A percentile compares a stretch with the other conserved stretches of the same genome.
Conservation (phyloP, 2,113 vertebrate genomes). For the Echinops telfairi region DNA sequence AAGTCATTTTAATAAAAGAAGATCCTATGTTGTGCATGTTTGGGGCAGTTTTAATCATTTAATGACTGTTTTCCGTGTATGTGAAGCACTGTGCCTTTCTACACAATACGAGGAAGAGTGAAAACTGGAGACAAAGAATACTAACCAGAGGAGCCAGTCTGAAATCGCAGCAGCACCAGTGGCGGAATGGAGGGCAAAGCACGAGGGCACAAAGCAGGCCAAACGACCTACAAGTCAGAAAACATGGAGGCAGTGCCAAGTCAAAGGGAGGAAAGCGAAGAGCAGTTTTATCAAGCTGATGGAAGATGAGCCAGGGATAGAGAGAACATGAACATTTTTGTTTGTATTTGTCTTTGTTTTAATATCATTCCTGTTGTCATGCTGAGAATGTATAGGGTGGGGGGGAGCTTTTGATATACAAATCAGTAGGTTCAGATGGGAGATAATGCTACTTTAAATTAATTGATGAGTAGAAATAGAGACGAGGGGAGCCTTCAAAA, state of each 20-base stretch:
- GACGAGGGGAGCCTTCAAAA: not conserved
- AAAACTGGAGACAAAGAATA: not conserved
- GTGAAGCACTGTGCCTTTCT: not conserved
- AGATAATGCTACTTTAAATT: not conserved
- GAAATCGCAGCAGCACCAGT: not conserved
- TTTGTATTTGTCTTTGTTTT: not conserved
- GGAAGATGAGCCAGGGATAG: not conserved
- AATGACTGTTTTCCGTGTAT: not conserved
- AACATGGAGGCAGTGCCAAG: rapidly evolving
- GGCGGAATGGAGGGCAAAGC: not conserved
- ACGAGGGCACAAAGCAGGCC: not conserved
- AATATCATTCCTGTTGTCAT: not conserved
- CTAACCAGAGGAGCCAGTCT: not conserved
- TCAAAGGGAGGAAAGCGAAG: not conserved
- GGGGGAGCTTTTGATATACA: not conserved
- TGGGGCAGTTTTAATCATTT: conserved; percentile 29
- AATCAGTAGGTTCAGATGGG: not conserved
- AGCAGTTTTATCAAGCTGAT: not conserved
- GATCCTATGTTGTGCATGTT: not conserved
- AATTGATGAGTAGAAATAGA: not conserved
- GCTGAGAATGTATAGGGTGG: not conserved
- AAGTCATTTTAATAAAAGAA: not conserved
- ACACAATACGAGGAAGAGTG: not conserved
- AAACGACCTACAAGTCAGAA: not conserved
- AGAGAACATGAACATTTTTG: not conserved